Base-by-base conservation (phyloP, 2,113 vertebrate genomes). In the Thryonomys swinderianus region DNA sequence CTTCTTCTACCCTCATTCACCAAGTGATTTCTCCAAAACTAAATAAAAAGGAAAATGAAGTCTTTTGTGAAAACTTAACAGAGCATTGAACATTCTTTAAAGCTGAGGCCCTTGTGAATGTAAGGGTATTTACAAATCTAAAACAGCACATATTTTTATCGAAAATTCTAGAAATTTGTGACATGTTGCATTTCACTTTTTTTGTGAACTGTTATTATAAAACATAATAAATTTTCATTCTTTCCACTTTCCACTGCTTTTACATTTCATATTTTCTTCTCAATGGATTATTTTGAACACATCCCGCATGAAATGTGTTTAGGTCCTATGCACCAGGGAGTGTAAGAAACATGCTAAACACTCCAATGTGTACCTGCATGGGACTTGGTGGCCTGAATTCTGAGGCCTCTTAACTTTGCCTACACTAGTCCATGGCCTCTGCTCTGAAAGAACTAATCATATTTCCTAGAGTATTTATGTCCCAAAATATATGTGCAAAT, bases 391-490 rank as follows among this genome's bases (percentile, higher is more conserved):
- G 76, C 48, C 59, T 74, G 51, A 90, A 94, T 97, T 92, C n/a
- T 55, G 32, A 78, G 96, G 18, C 40, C 53, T 82, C 86, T 90
- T 88, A 83, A 80, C 8, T 76, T 97, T 95, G 40, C 32, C 27
- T 80, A 40, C 34, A 53, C n/a, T 81, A 30, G 64, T 64, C 45
- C 85, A 73, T 17, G 91, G 51, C 21, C 34, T 91, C 42, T 92
- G 32, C 16, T 91, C 27, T 55, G 16, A 94, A 0, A 93, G 76
- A 95, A 93, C 2, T 64, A 55, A 78, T 91, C 88, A 59, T 96
- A 80, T 88, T 95, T 96, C n/a, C 89, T 59, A 73, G 2, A 82
- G 32, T 51, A n/a, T 94, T 74, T n/a, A n/a, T n/a, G n/a, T 95
- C 1, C 71, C 45, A 51, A 30, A 95, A 95, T 79, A 51, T 84